Conservation (phyloP, 1,140 invertebrate species). For the Mya arenaria region DNA sequence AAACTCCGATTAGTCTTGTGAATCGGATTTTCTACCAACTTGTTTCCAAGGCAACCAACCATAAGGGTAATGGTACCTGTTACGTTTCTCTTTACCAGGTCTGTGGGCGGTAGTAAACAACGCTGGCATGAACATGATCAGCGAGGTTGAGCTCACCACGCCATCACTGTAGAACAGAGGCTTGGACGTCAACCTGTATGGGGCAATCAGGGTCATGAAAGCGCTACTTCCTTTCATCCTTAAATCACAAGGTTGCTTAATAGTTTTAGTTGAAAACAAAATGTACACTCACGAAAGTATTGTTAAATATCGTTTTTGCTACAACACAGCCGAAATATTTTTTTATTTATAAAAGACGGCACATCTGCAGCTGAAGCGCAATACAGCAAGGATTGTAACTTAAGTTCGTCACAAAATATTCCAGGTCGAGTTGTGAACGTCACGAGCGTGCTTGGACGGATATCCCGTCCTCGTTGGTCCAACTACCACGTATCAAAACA, state of each 20-base stretch:
- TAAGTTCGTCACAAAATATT: too few relatives aligned
- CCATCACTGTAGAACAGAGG: slow-evolving; percentile 45
- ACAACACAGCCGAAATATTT: too few relatives aligned
- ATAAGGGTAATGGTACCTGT: too few relatives aligned
- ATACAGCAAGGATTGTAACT: too few relatives aligned
- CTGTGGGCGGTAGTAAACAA: slow-evolving; percentile 69
- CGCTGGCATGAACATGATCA: slow-evolving; percentile 61
- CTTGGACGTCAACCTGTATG: slow-evolving; percentile 62
- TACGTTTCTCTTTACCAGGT: slow-evolving; percentile 39
- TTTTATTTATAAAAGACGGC: too few relatives aligned
- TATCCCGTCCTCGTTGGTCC: slow-evolving; percentile 87
- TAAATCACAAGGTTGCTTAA: slow-evolving; percentile 58
- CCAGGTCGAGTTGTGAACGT: slow-evolving; percentile 89
- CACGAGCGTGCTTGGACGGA: slow-evolving; percentile 86
- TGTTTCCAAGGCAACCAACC: too few relatives aligned
- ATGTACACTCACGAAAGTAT: too few relatives aligned
- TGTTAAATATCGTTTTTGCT: too few relatives aligned
- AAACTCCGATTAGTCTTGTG: too few relatives aligned
- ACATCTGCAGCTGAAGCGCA: too few relatives aligned
- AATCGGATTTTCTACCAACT: too few relatives aligned
- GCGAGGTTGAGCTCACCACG: slow-evolving; percentile 57
- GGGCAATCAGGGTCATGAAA: slow-evolving; percentile 60
- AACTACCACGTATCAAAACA: slow-evolving; percentile 91
- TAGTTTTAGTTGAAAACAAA: too few relatives aligned
- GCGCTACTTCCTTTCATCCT: slow-evolving; percentile 64